Evolutionary conservation across 2,888 invertebrate species (phyloP).

Genomic region (Chrysolina haemoptera): DNA sequence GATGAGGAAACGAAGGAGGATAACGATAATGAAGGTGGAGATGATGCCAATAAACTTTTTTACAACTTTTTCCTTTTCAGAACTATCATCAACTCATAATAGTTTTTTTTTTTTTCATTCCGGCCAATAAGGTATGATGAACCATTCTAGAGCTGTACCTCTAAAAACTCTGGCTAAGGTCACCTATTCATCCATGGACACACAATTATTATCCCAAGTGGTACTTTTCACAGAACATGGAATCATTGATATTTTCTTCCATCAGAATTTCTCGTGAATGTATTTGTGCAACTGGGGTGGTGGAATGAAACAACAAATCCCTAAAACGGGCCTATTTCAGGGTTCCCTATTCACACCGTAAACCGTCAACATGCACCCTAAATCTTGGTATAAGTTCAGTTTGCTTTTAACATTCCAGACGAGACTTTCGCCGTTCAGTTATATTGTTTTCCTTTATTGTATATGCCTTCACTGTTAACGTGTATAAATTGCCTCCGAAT

Average conservation of each 20-base stretch:
- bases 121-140: too few relatives aligned
- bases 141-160: too few relatives aligned
- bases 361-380: constrained; percentile 53
- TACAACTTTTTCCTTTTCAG: too few relatives aligned
- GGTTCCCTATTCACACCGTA: constrained; percentile 51
- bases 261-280: not conserved
- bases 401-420: constrained; percentile 54
- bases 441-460: constrained; percentile 55
- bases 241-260: not conserved
- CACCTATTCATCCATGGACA: too few relatives aligned
- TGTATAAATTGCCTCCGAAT: constrained; percentile 50
- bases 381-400: constrained; percentile 51
- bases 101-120: too few relatives aligned
- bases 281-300: not conserved
- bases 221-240: too few relatives aligned
- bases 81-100: too few relatives aligned
- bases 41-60: too few relatives aligned
- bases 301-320: constrained; percentile 49
- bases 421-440: constrained; percentile 45
- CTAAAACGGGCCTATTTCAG: constrained; percentile 53
- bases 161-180: too few relatives aligned
- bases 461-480: constrained; percentile 52
- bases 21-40: too few relatives aligned
- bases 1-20: too few relatives aligned
- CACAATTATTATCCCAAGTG: too few relatives aligned